Conservation (phyloP, 1,140 invertebrate species). For the Nasonia longicornis region DNA sequence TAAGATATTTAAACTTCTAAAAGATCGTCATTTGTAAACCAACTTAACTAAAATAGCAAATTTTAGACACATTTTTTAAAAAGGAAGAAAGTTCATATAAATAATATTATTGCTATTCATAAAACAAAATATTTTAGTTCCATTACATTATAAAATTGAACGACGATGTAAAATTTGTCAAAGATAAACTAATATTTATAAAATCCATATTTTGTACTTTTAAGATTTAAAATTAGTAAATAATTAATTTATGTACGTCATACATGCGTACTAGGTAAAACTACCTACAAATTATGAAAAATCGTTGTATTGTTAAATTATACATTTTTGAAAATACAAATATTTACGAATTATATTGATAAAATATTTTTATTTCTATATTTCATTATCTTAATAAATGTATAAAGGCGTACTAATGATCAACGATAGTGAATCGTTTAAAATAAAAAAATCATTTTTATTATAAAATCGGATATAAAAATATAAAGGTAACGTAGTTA, state of each 20-base stretch:
- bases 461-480: not conserved
- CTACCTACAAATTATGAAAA: constrained; percentile 31
- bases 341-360: constrained; percentile 30
- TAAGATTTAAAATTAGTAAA: constrained; percentile 17
- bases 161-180: constrained; percentile 29
- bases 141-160: constrained; percentile 18
- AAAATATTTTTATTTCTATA: not conserved
- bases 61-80: not conserved
- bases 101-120: not conserved
- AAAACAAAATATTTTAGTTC: not conserved
- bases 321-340: constrained; percentile 37
- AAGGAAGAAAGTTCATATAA: too few relatives aligned
- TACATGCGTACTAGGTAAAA: not conserved
- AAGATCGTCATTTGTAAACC: not conserved
- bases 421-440: too few relatives aligned
- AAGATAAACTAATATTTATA: constrained; percentile 11
- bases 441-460: too few relatives aligned
- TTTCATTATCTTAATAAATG: too few relatives aligned
- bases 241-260: not conserved
- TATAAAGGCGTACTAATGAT: too few relatives aligned
- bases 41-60: not conserved
- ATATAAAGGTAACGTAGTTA: constrained; percentile 14
- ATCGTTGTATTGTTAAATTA: constrained; percentile 32
- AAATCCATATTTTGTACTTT: too few relatives aligned
- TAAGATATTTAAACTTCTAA: not conserved